Percentiles rank a stretch among this genome's conserved stretches.
phyloP scores from a whole-genome alignment of 1,140 invertebrate species.

The Heliothis subflexa region DNA sequence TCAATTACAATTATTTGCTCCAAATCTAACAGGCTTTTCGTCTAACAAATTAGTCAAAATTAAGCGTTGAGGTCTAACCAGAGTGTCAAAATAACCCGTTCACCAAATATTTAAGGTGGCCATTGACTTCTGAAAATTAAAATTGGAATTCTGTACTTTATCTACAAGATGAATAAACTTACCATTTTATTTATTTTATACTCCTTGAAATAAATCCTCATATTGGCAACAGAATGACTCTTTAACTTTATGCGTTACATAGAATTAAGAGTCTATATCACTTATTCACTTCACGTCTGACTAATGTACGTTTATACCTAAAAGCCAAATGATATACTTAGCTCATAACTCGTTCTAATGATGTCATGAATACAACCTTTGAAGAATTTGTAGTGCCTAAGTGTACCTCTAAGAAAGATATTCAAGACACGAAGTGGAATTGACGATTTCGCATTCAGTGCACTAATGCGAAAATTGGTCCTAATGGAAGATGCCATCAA shows the following conservation, averaged over 20 bases:
- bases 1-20: too few relatives aligned
- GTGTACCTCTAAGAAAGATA: background rate
- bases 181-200: conserved; percentile 77
- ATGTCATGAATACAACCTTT: background rate
- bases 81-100: too few relatives aligned
- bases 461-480: too few relatives aligned
- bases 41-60: too few relatives aligned
- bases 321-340: conserved; percentile 4
- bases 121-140: too few relatives aligned
- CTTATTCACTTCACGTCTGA: conserved; percentile 32
- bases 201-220: conserved; percentile 82
- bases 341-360: conserved; percentile 18
- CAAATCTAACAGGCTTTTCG: too few relatives aligned
- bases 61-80: too few relatives aligned
- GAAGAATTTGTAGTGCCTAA: background rate
- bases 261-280: conserved; percentile 70
- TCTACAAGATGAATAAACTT: conserved; percentile 53
- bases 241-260: conserved; percentile 79
- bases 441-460: too few relatives aligned
- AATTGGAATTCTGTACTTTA: background rate
- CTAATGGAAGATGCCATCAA: too few relatives aligned
- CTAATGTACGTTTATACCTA: conserved; percentile 6
- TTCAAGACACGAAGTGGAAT: background rate
- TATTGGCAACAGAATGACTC: conserved; percentile 66
- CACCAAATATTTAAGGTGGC: too few relatives aligned